These are phyloP conservation scores for Nephrotoma guestfalica DNA, from an alignment of 2,888 invertebrate species.

Conservation along the genomic window DNA sequence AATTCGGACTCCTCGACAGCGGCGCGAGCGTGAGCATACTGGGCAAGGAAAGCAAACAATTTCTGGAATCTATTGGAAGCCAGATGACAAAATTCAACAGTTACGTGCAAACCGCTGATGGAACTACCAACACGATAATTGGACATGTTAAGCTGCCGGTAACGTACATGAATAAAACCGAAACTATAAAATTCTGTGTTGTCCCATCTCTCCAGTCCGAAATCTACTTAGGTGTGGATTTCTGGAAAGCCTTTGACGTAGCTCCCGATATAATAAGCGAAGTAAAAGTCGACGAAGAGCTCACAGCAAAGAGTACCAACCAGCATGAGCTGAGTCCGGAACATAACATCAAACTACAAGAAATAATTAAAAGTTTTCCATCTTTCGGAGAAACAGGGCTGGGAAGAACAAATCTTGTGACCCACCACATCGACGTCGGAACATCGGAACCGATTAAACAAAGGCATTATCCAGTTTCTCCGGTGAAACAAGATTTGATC, in stretches of 20 bases:
- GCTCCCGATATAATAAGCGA: background rate
- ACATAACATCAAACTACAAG: no score
- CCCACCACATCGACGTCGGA: slow-evolving; percentile 13
- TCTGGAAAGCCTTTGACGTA: slow-evolving; percentile 8
- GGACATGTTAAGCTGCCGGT: background rate
- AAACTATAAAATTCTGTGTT: background rate
- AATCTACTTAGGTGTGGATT: slow-evolving; percentile 10
- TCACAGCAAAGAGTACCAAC: background rate
- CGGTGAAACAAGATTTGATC: slow-evolving; percentile 11
- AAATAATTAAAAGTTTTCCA: no score
- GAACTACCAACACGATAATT: background rate
- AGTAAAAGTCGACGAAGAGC: background rate
- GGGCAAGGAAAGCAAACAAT: background rate
- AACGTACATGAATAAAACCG: background rate
- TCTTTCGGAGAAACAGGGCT: no score
- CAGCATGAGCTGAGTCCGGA: background rate
- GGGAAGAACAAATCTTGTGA: slow-evolving; percentile 10
- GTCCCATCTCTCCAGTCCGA: background rate
- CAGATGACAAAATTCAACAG: background rate
- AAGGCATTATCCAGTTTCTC: slow-evolving; percentile 13
- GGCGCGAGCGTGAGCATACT: background rate
- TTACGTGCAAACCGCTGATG: background rate
- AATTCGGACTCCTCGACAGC: background rate
- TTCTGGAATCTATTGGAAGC: background rate
- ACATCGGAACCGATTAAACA: slow-evolving; percentile 11